Evolutionary conservation across 2,888 invertebrate species (phyloP), one percentile per base, ranked within the genome.

Genomic region (Petrolisthes manimaculis): DNA sequence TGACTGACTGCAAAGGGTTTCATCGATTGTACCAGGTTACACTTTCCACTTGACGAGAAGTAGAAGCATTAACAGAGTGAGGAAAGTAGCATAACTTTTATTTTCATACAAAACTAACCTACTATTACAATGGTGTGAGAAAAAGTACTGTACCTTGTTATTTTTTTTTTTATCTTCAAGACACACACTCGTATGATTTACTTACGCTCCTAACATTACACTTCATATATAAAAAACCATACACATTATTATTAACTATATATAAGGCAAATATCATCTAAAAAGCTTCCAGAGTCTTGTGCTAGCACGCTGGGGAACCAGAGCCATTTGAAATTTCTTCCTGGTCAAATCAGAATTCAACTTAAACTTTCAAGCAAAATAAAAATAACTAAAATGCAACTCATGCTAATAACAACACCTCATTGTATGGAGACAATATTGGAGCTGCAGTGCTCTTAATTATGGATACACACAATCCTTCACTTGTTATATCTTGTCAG

Each of bases 241-340:
- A 61, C 61, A 18, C 61, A 18, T 61, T 61, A 61, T 12, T 61
- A 61, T 61, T 61, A 61, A 61, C 61, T 61, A 84, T 84, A 84
- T 84, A 84, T 84, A 84, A 84, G 83, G 83, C 83, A 84, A 84
- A 75, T 61, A 75, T 84, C 37, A 24, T 84, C 83, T 84, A 84
- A 74, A 84, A 84, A 84, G 83, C 83, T 84, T 84, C 21, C 21
- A 12, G 21, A 83, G 83, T 83, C 69, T 83, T 74, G 83, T 83
- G 80, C 79, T 80, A 56, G 80, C 80, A 78, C 80, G 56, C 37
- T 80, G 56, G 24, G 80, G 61, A 61, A 61, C 61, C 9, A 61
- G 61, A 12, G 61, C 37, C 37, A 2, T 37, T 37, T 37, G 37
- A 37, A 37, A 37, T 37, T 37, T 37, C 37, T 37, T 37, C 37